A percentile compares a stretch with the other conserved stretches of the same genome.
Evolutionary conservation across 2,113 vertebrate species (phyloP).

Genomic region (Rissa tridactyla): DNA sequence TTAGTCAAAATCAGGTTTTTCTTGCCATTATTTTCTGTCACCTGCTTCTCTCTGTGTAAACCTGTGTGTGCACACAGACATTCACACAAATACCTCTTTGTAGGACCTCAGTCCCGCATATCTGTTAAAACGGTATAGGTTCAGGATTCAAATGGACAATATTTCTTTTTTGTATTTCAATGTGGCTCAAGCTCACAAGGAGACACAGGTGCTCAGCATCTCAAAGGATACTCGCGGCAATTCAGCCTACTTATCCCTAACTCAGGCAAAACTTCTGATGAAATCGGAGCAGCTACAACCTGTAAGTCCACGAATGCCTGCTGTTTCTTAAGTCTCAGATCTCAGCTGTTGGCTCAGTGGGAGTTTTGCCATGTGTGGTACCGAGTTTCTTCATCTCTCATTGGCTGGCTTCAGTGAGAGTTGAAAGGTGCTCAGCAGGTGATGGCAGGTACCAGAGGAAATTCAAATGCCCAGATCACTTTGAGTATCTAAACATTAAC

Average conservation of each 20-base stretch:
- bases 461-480: not conserved
- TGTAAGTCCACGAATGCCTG: not conserved
- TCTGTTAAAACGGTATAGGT: not conserved
- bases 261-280: not conserved
- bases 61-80: rapidly evolving
- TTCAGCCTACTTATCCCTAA: not conserved
- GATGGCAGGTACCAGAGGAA: not conserved
- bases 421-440: not conserved
- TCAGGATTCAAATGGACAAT: not conserved
- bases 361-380: not conserved
- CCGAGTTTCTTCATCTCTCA: not conserved
- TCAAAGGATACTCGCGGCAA: not conserved
- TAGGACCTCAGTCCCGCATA: not conserved
- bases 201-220: not conserved
- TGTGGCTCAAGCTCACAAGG: not conserved
- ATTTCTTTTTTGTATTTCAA: not conserved
- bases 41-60: not conserved
- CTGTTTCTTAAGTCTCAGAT: not conserved
- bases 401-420: not conserved
- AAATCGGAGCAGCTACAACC: not conserved
- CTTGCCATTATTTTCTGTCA: not conserved
- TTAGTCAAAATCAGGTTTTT: not conserved
- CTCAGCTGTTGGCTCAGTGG: not conserved
- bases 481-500: not conserved
- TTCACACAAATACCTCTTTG: not conserved